A percentile compares a stretch with the other conserved stretches of the same genome.
Conservation (phyloP, 2,113 vertebrate genomes). For the Etheostoma spectabile region DNA sequence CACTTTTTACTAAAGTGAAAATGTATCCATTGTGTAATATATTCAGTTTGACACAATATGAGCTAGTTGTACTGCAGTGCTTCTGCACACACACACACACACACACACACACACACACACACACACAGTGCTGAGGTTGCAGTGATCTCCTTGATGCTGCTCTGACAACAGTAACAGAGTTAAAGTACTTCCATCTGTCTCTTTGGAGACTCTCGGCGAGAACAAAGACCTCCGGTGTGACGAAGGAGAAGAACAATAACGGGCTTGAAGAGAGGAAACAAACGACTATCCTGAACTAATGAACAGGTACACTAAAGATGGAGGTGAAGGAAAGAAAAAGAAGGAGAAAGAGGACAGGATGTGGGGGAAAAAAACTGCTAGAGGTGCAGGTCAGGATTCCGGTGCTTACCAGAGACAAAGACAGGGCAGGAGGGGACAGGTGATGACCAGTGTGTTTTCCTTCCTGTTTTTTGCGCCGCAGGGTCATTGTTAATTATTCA, state of each 20-base stretch:
- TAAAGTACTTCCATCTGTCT: constrained; percentile 59
- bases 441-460: constrained; percentile 48
- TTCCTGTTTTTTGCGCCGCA: constrained; percentile 16
- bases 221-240: constrained; percentile 64
- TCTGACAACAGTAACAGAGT: constrained; percentile 53
- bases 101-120: constrained; percentile 10
- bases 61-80: constrained; percentile 36
- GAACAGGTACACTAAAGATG: constrained; percentile 43
- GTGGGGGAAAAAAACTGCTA: neutral
- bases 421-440: constrained; percentile 26
- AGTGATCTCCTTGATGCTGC: constrained; percentile 47
- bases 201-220: constrained; percentile 45
- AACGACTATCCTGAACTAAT: constrained; percentile 60
- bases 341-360: neutral
- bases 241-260: constrained; percentile 33
- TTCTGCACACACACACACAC: constrained; percentile 2
- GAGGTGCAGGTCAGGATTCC: constrained; percentile 20
- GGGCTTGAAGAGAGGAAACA: constrained; percentile 45
- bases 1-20: neutral
- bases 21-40: constrained; percentile 7
- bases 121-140: constrained; percentile 43
- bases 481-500: constrained; percentile 56
- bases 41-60: neutral
- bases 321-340: neutral
- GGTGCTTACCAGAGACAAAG: constrained; percentile 13